Evolutionary conservation across 2,113 vertebrate genomes (phyloP).

Genomic region (Rhinoptilus africanus): DNA sequence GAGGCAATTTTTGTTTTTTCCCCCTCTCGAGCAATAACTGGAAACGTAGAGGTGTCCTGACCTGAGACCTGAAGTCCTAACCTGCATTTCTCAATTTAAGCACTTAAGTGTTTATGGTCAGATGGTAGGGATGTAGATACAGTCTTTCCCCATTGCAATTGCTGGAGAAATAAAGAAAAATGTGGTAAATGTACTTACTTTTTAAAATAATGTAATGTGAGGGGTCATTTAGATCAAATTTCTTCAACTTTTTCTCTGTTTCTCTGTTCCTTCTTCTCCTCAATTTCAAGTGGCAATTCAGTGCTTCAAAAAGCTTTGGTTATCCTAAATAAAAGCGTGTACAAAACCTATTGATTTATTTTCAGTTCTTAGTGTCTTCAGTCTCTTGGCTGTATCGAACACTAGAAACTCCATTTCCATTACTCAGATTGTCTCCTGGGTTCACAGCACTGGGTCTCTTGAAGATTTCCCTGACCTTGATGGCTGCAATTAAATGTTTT

Average conservation of each 20-base stretch:
- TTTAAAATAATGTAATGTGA: background rate
- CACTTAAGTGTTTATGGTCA: background rate
- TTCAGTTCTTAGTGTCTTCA: background rate
- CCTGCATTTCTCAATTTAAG: background rate
- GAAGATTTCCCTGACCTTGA: background rate
- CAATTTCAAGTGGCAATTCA: background rate
- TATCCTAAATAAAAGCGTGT: background rate
- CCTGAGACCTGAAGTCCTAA: background rate
- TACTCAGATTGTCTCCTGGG: background rate
- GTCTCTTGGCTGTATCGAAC: background rate
- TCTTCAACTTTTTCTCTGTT: background rate
- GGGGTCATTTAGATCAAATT: background rate
- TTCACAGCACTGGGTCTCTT: background rate
- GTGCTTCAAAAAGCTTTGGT: background rate
- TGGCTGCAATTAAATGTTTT: background rate
- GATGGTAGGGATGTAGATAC: background rate
- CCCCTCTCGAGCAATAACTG: background rate
- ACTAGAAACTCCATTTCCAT: background rate
- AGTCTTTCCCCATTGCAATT: background rate
- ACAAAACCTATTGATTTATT: rapidly evolving
- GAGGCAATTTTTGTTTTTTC: background rate
- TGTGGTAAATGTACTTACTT: background rate
- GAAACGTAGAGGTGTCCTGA: background rate
- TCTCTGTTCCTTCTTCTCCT: background rate
- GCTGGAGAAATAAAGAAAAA: background rate